phyloP scores from a whole-genome alignment of 2,888 invertebrate species.

The Autographa pulchrina region DNA sequence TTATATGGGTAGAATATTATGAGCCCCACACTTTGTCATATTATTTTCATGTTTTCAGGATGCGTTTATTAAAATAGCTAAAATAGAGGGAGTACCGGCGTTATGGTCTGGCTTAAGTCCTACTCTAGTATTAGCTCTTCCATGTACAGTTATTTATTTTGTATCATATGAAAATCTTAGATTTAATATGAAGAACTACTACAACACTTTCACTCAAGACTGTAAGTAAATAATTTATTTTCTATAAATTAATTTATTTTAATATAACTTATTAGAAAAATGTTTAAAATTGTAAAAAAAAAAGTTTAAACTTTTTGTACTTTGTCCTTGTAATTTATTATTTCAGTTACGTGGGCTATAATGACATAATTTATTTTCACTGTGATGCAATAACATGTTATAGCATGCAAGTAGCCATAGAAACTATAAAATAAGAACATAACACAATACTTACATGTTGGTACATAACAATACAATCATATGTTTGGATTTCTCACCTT shows the following conservation, averaged over 20 bases:
- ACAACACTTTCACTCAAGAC: conserved; percentile 79
- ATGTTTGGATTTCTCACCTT: conserved; percentile 32
- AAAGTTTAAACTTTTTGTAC: too few species aligned
- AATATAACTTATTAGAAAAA: background rate
- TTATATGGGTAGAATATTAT: background rate
- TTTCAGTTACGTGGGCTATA: too few species aligned
- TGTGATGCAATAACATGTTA: background rate
- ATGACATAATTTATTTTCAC: background rate
- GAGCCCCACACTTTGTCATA: background rate
- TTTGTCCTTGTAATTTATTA: background rate
- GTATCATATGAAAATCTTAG: conserved; percentile 98
- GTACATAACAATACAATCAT: conserved; percentile 14
- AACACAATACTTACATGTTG: background rate
- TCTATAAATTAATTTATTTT: background rate
- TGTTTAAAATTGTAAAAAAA: too few species aligned
- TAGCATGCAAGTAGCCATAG: background rate
- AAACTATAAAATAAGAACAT: conserved; percentile 4
- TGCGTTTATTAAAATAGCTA: conserved; percentile 97
- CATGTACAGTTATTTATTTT: conserved; percentile 99
- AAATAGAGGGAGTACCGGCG: conserved; percentile 96
- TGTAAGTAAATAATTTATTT: conserved; percentile 68
- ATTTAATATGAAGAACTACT: conserved; percentile 89
- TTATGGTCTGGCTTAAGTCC: conserved; percentile 99
- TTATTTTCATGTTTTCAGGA: conserved; percentile 90
- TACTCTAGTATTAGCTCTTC: conserved; percentile 97